Evolutionary conservation across 2,113 vertebrate genomes (phyloP).

Genomic region (Sclerurus mexicanus): DNA sequence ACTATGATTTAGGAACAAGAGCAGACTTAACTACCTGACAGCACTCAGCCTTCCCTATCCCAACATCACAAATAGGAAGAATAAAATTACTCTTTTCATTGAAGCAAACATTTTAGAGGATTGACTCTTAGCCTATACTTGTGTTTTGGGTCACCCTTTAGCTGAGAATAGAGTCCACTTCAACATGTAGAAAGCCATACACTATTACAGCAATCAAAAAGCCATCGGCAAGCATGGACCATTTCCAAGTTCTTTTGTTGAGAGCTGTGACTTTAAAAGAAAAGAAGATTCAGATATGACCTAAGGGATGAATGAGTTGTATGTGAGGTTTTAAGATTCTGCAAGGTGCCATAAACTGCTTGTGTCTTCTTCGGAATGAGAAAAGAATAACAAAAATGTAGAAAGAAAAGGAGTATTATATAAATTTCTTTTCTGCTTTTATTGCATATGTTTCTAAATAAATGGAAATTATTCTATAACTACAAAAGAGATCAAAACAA

Average conservation of each 20-base stretch:
- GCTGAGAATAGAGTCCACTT: background rate
- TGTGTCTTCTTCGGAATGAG: background rate
- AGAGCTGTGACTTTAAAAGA: background rate
- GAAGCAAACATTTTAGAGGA: background rate
- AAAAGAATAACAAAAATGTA: background rate
- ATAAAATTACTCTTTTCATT: background rate
- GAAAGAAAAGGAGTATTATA: background rate
- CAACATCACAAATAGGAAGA: background rate
- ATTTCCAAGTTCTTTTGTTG: background rate
- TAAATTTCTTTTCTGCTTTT: background rate
- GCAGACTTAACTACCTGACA: background rate
- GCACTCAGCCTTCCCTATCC: background rate
- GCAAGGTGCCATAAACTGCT: background rate
- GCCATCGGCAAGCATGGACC: background rate
- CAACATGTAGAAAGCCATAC: background rate
- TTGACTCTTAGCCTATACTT: background rate
- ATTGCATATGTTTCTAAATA: conserved; percentile 12
- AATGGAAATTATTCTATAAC: background rate
- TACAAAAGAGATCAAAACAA: background rate
- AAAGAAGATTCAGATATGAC: background rate
- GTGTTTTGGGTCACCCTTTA: background rate
- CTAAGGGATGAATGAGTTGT: background rate
- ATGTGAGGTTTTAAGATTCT: background rate
- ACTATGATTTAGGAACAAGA: background rate
- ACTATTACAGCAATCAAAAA: background rate